phyloP scores from a whole-genome alignment of 2,797 vertebrate genomes.

The Sebastes trivittatus region DNA sequence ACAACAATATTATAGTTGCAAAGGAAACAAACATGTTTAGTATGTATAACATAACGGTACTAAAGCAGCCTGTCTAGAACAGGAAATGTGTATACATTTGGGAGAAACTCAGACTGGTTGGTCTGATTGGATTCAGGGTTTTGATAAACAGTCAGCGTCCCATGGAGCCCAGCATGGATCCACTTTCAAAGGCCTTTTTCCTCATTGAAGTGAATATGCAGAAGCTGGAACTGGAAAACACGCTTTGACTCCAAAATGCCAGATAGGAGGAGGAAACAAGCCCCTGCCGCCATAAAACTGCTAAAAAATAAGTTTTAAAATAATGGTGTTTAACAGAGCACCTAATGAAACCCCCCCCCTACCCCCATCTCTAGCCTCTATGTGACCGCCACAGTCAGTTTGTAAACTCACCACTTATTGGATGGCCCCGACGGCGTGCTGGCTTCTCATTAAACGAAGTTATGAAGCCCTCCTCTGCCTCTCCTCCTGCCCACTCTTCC shows the following conservation, averaged over 20 bases:
- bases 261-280: background rate
- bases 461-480: slow-evolving; percentile 29
- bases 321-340: background rate
- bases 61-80: background rate
- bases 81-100: background rate
- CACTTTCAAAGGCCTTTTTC: background rate
- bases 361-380: background rate
- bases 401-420: slow-evolving; percentile 51
- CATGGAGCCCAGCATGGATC: background rate
- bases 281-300: background rate
- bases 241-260: background rate
- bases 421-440: slow-evolving; percentile 32
- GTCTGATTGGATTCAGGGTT: background rate
- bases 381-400: slow-evolving; percentile 28
- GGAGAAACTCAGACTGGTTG: background rate
- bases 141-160: background rate
- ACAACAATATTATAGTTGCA: background rate
- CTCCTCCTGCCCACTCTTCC: slow-evolving; percentile 33
- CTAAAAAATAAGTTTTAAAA: background rate
- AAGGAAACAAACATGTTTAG: background rate
- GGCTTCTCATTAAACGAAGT: slow-evolving; percentile 51
- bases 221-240: background rate
- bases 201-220: background rate
- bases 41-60: background rate
- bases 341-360: slow-evolving; percentile 4